phyloP scores from a whole-genome alignment of 2,888 invertebrate genomes.

The Leptarthrus brevirostris region DNA sequence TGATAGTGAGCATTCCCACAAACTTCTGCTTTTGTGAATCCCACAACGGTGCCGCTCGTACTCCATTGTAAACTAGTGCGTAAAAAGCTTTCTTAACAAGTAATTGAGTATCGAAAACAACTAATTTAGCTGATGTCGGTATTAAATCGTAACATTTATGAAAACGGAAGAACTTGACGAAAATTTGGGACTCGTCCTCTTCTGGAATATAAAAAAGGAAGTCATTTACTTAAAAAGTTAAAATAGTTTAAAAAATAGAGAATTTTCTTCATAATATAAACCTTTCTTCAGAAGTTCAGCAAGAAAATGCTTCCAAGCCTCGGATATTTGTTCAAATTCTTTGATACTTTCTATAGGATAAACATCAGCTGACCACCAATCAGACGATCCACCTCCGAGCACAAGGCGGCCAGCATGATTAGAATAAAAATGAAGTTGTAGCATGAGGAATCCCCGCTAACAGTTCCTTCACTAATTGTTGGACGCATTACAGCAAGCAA shows the following conservation, averaged over 20 bases:
- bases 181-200: constrained; percentile 97
- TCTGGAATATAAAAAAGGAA: constrained; percentile 71
- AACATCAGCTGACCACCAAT: constrained; percentile 68
- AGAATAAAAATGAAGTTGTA: constrained; percentile 86
- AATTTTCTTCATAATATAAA: too few species aligned
- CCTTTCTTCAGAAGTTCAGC: constrained; percentile 78
- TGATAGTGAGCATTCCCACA: constrained; percentile 99
- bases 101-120: constrained; percentile 98
- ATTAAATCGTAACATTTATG: constrained; percentile 99
- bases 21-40: constrained; percentile 91
- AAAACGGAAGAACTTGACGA: constrained; percentile 99
- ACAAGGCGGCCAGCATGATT: constrained; percentile 78
- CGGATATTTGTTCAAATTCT: constrained; percentile 85
- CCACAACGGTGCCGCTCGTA: constrained; percentile 98
- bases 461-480: constrained; percentile 18
- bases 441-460: constrained; percentile 71
- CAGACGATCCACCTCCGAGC: constrained; percentile 69
- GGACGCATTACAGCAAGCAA: constrained; percentile 41
- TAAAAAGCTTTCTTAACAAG: constrained; percentile 99
- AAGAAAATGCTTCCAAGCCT: constrained; percentile 81
- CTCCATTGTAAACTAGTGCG: constrained; percentile 98
- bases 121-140: constrained; percentile 98
- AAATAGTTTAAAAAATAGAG: background rate
- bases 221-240: background rate
- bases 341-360: constrained; percentile 87